A percentile compares a stretch with the other conserved stretches of the same genome.
phyloP scores from a whole-genome alignment of 2,888 invertebrate genomes.

The Brenthis hecate region DNA sequence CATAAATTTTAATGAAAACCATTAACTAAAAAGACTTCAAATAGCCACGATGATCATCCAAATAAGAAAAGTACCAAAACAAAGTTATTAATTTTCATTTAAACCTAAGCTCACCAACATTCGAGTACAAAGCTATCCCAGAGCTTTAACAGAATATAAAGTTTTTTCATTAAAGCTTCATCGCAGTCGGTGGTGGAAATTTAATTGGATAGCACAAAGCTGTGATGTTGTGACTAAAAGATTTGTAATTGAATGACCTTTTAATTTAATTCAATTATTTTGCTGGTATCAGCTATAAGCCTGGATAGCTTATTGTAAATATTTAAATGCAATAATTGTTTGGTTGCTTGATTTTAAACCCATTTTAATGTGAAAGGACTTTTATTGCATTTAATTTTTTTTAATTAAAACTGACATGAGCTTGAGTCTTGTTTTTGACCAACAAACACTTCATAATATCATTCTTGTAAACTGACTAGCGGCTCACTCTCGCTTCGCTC shows the following conservation, averaged over 20 bases:
- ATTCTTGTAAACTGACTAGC: no score
- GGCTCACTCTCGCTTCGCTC: no score
- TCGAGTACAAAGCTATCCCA: background rate
- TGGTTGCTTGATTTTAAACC: background rate
- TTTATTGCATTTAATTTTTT: background rate
- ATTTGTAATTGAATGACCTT: slow-evolving; percentile 10
- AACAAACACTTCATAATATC: no score
- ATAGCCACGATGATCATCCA: no score
- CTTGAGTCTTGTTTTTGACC: no score
- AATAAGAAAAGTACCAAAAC: no score
- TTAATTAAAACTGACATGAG: background rate
- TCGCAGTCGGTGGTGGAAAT: slow-evolving; percentile 17
- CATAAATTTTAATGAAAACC: no score
- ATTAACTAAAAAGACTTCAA: no score
- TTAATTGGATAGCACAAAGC: slow-evolving; percentile 16
- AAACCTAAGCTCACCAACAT: background rate
- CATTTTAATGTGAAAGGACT: background rate
- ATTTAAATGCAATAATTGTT: slow-evolving; percentile 6
- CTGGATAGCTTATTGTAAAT: slow-evolving; percentile 10
- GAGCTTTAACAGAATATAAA: slow-evolving; percentile 14
- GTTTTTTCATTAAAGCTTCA: slow-evolving; percentile 14
- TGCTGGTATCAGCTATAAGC: slow-evolving; percentile 15
- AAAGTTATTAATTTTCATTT: background rate
- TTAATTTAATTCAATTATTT: slow-evolving; percentile 18
- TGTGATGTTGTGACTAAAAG: slow-evolving; percentile 17